Base-by-base conservation (phyloP, 2,797 vertebrate genomes). In the Sorex maritimensis region DNA sequence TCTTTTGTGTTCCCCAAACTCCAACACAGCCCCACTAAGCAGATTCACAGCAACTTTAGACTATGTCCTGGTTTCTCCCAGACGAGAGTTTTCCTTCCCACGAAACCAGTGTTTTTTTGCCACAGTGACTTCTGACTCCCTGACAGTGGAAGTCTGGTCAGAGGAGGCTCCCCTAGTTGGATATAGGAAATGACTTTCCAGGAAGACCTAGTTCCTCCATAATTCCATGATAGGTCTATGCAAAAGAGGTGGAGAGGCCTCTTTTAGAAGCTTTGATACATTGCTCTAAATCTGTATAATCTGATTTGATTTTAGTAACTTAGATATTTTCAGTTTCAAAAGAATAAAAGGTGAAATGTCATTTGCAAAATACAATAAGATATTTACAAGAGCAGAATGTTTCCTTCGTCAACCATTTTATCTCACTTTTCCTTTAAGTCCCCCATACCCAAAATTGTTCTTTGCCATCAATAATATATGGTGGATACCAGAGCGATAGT, bases 331-430 rank as follows among this genome's bases (percentile, higher is more conserved):
- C n/a, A 52, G 49, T 88, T 92, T 80, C 52, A 52, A 78, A 90
- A 78, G 30, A 88, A 75, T 15, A 28, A 88, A 88, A 90, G 17
- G 5, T 55, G 10, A 38, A 92, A 21, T 78, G 13, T 79, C 67
- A 88, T 67, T 88, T 81, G 15, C 24, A 92, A 87, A 84, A 93
- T 73, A 58, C 17, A 79, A 77, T 87, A 92, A 94, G 90, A 81
- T 83, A 71, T 68, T 87, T 74, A 73, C 12, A 80, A 58, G 84
- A 34, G 6, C 5, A 77, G 93, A 90, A n/a, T 28, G 6, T 88
- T 74, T 19, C 83, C 63, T 79, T 95, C 30, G 34, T 69, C 58
- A 74, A 28, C 49, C 14, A 74, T 65, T 94, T 74, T 12, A 81
- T 85, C 79, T 72, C 41, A 65, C 3, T 71, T 68, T 82, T 86